phyloP scores from a whole-genome alignment of 2,888 invertebrate genomes.

The Drosophila heteroneura region DNA sequence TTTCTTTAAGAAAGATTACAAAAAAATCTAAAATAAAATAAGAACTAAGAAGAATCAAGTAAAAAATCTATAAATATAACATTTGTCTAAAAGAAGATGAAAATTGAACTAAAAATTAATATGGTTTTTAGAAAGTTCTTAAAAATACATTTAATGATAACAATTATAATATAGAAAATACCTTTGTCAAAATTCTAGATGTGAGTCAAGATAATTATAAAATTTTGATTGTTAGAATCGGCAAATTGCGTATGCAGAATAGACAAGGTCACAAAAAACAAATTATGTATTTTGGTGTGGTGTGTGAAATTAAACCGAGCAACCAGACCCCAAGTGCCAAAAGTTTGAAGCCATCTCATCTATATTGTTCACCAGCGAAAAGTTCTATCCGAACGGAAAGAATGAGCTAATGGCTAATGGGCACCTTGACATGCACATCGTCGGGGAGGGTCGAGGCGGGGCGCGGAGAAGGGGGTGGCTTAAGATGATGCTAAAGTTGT shows the following conservation, averaged over 20 bases:
- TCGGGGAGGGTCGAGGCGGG: background rate
- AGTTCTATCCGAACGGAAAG: constrained; percentile 9
- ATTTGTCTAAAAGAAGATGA: background rate
- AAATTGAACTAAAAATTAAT: background rate
- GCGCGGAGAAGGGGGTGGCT: background rate
- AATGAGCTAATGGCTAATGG: constrained; percentile 36
- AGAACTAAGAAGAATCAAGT: background rate
- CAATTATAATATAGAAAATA: background rate
- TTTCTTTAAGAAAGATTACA: background rate
- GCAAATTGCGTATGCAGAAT: background rate
- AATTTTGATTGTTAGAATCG: background rate
- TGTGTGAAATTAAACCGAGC: constrained; percentile 45
- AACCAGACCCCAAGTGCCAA: constrained; percentile 69
- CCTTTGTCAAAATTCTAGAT: no score
- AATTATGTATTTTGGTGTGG: background rate
- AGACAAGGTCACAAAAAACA: background rate
- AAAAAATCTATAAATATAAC: background rate
- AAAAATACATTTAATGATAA: background rate
- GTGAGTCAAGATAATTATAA: background rate
- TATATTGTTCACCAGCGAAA: constrained; percentile 55
- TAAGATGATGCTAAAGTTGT: constrained; percentile 27
- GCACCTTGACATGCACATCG: constrained; percentile 32
- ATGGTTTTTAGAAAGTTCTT: no score
- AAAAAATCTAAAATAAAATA: background rate
- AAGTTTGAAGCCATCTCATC: constrained; percentile 66